Conservation (phyloP, 92 coral and sea anemone species). For the Montipora capitata region DNA sequence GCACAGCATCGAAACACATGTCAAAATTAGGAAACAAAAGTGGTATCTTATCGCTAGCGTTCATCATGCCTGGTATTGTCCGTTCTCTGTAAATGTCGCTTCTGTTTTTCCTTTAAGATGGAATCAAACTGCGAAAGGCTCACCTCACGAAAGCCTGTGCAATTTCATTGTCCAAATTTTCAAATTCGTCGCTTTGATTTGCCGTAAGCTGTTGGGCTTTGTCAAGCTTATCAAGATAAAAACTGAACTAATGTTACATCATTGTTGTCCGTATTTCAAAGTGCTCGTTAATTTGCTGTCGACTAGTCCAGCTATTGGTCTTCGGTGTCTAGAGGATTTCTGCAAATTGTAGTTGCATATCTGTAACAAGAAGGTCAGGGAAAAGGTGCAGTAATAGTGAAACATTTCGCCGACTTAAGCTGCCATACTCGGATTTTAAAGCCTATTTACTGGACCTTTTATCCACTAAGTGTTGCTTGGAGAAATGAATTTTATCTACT, state of each 20-base stretch:
- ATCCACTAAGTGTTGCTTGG: too few relatives aligned
- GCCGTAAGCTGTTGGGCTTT: constrained; percentile 13
- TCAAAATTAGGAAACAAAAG: too few relatives aligned
- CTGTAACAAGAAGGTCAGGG: neutral
- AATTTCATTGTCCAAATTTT: neutral
- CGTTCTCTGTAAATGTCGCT: too few relatives aligned
- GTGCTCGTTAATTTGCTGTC: neutral
- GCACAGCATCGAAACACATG: too few relatives aligned
- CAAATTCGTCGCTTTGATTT: neutral
- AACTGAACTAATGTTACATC: neutral
- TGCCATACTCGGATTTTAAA: too few relatives aligned
- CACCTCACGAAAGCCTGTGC: neutral
- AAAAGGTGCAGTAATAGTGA: neutral
- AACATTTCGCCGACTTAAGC: neutral
- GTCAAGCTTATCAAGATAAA: neutral
- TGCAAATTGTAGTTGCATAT: neutral
- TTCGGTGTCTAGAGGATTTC: neutral
- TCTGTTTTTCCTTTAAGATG: neutral
- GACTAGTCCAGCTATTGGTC: neutral
- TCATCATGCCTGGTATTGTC: too few relatives aligned
- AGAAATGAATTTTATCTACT: too few relatives aligned
- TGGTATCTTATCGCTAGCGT: too few relatives aligned
- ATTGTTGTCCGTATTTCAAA: neutral
- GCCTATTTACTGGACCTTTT: too few relatives aligned
- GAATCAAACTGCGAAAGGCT: neutral